A percentile compares a stretch with the other conserved stretches of the same genome.
Evolutionary conservation across 2,113 vertebrate genomes (phyloP).

Genomic region (Columba livia): DNA sequence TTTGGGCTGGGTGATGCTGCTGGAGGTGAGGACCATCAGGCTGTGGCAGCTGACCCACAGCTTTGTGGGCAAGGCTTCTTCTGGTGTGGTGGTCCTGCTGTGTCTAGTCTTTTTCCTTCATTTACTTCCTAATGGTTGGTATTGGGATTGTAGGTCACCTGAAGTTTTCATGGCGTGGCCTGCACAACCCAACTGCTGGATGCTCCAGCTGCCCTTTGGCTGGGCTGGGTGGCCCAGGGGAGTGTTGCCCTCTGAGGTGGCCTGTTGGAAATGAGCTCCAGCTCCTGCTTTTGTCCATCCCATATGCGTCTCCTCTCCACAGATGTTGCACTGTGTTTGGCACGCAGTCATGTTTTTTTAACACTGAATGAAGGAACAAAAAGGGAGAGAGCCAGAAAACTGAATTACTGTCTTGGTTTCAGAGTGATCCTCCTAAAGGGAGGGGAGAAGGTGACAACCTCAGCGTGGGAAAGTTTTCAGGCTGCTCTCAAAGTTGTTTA

Average conservation of each 20-base stretch:
- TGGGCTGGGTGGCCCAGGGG: fast-evolving
- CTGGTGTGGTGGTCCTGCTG: fast-evolving
- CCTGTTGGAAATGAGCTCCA: not conserved
- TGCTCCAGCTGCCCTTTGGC: not conserved
- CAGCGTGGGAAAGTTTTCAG: conserved; percentile 48
- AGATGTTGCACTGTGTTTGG: not conserved
- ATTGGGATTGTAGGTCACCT: not conserved
- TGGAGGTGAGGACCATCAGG: fast-evolving
- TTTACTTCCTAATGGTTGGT: not conserved
- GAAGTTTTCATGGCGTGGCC: not conserved
- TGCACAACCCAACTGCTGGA: not conserved
- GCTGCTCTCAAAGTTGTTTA: conserved; percentile 38
- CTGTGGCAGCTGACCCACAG: fast-evolving
- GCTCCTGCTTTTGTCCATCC: not conserved
- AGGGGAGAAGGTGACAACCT: conserved; percentile 23
- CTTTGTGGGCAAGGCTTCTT: not conserved
- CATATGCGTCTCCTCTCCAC: not conserved
- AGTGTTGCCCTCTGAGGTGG: not conserved
- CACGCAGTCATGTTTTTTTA: not conserved
- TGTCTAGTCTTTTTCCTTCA: fast-evolving
- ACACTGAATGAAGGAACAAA: not conserved
- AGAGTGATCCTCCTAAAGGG: not conserved
- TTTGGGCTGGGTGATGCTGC: not conserved
- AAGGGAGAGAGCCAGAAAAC: not conserved
- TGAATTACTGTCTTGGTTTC: conserved; percentile 3